phyloP scores from a whole-genome alignment of 2,797 vertebrate species.

The Betta splendens region DNA sequence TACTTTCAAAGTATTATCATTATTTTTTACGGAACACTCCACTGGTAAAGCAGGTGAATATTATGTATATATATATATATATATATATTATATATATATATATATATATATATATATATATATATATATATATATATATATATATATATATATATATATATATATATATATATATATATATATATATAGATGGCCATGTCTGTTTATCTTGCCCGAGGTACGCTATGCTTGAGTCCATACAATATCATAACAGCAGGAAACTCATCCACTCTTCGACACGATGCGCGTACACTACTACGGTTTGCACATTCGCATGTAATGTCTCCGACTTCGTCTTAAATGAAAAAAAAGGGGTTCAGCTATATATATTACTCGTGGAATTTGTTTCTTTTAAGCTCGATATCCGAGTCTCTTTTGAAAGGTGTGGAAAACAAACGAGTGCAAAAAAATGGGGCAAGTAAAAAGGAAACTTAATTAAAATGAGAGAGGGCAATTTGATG shows the following conservation, averaged over 20 bases:
- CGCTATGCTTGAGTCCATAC: conserved; percentile 52
- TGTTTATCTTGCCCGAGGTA: conserved; percentile 64
- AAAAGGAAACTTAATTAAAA: conserved; percentile 56
- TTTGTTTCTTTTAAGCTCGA: conserved; percentile 18
- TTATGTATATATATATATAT: conserved; percentile 52
- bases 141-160: too few species aligned
- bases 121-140: too few species aligned
- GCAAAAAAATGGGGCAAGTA: conserved; percentile 27
- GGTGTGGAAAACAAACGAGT: conserved; percentile 40
- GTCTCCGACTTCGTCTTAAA: conserved; percentile 31
- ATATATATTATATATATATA: too few species aligned
- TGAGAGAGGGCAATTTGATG: conserved; percentile 41
- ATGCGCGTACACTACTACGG: conserved; percentile 22
- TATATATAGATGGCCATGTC: conserved; percentile 60
- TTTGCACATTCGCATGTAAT: conserved; percentile 11
- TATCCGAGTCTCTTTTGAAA: conserved; percentile 22
- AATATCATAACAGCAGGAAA: conserved; percentile 63
- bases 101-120: too few species aligned
- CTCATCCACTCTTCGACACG: conserved; percentile 29
- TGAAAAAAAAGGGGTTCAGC: conserved; percentile 22
- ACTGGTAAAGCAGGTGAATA: conserved; percentile 57
- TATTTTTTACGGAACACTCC: conserved; percentile 26
- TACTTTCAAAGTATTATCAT: conserved; percentile 29
- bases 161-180: too few species aligned
- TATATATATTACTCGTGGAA: conserved; percentile 25